Percentiles rank a stretch among this genome's conserved stretches.
phyloP scores from a whole-genome alignment of 2,888 invertebrate species.

The Aleiodes alternator region DNA sequence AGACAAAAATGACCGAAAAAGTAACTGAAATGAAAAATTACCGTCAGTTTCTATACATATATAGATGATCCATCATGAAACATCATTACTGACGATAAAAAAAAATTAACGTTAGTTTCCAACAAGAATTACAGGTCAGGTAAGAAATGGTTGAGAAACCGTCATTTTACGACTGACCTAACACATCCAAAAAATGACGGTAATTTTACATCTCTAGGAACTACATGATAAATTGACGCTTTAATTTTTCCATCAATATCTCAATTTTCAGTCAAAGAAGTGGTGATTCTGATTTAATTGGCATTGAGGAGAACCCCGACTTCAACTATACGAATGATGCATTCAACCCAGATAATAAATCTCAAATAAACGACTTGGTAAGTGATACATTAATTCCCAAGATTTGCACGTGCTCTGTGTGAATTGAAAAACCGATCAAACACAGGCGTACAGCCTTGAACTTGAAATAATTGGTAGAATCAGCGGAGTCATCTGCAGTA shows the following conservation, averaged over 20 bases:
- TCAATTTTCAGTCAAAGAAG: slow-evolving; percentile 77
- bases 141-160: too few relatives aligned
- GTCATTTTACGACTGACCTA: too few relatives aligned
- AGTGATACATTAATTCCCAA: slow-evolving; percentile 24
- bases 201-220: too few relatives aligned
- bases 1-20: too few relatives aligned
- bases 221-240: neutral
- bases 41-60: too few relatives aligned
- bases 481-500: neutral
- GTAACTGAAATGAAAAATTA: too few relatives aligned
- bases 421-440: neutral
- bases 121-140: too few relatives aligned
- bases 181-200: too few relatives aligned
- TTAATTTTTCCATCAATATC: slow-evolving; percentile 2
- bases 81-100: too few relatives aligned
- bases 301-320: slow-evolving; percentile 82
- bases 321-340: slow-evolving; percentile 76
- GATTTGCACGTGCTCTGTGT: neutral
- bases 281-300: slow-evolving; percentile 82
- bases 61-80: too few relatives aligned
- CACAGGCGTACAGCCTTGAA: slow-evolving; percentile 5
- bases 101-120: too few relatives aligned
- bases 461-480: slow-evolving; percentile 18
- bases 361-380: slow-evolving; percentile 39
- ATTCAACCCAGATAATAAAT: slow-evolving; percentile 52